Conservation (phyloP, 1,140 invertebrate species). For the Dendroctonus valens region DNA sequence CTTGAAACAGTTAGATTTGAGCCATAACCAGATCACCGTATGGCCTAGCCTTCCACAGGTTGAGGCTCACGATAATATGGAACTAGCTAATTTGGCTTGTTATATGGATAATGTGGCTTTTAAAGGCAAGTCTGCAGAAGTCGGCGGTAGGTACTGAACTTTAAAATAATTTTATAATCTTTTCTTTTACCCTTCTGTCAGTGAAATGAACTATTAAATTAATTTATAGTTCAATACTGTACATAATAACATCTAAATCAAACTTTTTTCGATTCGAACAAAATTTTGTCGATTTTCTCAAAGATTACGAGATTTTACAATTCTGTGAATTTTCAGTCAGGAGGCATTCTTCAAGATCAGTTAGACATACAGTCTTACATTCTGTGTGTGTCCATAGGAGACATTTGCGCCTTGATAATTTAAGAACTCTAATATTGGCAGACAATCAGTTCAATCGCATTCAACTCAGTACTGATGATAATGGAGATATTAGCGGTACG, state of each 20-base stretch:
- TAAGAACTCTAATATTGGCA: slow-evolving; percentile 79
- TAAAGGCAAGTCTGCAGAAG: slow-evolving; percentile 51
- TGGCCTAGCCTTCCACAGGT: slow-evolving; percentile 82
- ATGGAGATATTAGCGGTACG: slow-evolving; percentile 51
- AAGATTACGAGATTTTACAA: too few species aligned
- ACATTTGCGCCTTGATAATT: slow-evolving; percentile 76
- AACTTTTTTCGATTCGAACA: too few species aligned
- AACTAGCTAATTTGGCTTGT: slow-evolving; percentile 63
- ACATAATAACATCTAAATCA: too few species aligned
- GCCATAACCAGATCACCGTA: slow-evolving; percentile 86
- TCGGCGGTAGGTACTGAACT: slow-evolving; percentile 43
- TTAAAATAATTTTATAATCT: slow-evolving; percentile 8
- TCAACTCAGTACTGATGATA: slow-evolving; percentile 76
- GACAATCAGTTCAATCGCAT: slow-evolving; percentile 81
- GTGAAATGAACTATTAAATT: not conserved
- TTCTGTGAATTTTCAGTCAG: slow-evolving; percentile 30
- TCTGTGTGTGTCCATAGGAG: slow-evolving; percentile 80
- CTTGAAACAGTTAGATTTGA: slow-evolving; percentile 88
- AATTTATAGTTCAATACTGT: not conserved
- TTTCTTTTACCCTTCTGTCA: not conserved
- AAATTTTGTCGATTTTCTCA: too few species aligned
- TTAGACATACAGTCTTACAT: slow-evolving; percentile 71
- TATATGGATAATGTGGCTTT: slow-evolving; percentile 50
- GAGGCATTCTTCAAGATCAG: slow-evolving; percentile 56
- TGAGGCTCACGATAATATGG: slow-evolving; percentile 61